Evolutionary conservation across 2,888 invertebrate genomes (phyloP).

Genomic region (Sinelater perroti): DNA sequence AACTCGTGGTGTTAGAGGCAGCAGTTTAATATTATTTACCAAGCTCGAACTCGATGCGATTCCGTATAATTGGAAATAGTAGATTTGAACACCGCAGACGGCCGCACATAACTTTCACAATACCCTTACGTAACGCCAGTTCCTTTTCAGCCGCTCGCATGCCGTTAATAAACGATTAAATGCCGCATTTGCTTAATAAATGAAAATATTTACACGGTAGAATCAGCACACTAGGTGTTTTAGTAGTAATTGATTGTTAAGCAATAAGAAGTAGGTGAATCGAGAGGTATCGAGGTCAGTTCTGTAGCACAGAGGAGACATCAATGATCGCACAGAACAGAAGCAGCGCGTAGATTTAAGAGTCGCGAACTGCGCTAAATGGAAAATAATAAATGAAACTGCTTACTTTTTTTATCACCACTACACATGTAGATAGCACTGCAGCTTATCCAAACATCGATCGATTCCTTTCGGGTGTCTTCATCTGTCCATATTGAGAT

Average conservation of each 20-base stretch:
- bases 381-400: too few species aligned
- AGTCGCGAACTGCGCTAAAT: too few species aligned
- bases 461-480: constrained; percentile 7
- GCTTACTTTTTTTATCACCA: too few species aligned
- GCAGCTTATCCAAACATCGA: constrained; percentile 28
- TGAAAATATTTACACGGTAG: too few species aligned
- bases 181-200: too few species aligned
- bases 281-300: constrained; percentile 19
- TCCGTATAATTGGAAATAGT: constrained; percentile 7
- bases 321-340: neutral
- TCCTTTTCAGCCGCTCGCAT: constrained; percentile 22
- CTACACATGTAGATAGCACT: constrained; percentile 20
- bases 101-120: constrained; percentile 32
- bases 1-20: neutral
- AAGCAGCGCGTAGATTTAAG: too few species aligned
- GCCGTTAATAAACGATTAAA: too few species aligned
- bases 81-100: constrained; percentile 10
- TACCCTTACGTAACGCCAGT: constrained; percentile 30
- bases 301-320: constrained; percentile 4
- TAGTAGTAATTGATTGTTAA: too few species aligned
- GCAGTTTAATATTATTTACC: neutral
- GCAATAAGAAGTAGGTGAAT: constrained; percentile 21
- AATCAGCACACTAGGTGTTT: too few species aligned
- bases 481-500: constrained; percentile 32
- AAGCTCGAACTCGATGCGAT: neutral